phyloP scores from a whole-genome alignment of 2,888 invertebrate genomes.

The Lumbricus terrestris region DNA sequence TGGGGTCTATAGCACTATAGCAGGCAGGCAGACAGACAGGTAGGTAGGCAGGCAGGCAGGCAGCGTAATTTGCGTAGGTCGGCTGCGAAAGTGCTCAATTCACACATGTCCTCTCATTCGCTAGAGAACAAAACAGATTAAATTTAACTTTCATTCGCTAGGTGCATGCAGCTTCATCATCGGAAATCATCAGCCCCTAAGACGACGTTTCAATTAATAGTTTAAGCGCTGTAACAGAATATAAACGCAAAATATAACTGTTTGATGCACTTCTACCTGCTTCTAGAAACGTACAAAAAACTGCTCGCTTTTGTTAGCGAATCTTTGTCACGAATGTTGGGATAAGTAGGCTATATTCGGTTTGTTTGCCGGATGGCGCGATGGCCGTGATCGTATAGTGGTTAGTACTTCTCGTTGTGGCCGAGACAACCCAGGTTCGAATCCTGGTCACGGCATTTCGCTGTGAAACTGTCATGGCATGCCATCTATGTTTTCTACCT shows the following conservation, averaged over 20 bases:
- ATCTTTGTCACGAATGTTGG: not conserved
- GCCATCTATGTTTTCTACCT: conserved; percentile 12
- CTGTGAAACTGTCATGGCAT: conserved; percentile 24
- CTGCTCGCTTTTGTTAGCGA: not conserved
- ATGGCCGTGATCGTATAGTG: conserved; percentile 52
- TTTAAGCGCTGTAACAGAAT: not conserved
- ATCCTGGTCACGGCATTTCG: conserved; percentile 49
- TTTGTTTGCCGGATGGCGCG: not conserved
- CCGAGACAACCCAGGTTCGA: conserved; percentile 55
- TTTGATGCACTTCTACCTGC: not conserved
- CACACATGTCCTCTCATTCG: too few relatives aligned
- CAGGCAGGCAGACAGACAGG: too few relatives aligned
- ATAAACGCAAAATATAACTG: not conserved
- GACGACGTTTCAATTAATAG: not conserved
- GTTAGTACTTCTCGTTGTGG: conserved; percentile 54
- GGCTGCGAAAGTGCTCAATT: too few relatives aligned
- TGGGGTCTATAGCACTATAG: too few relatives aligned
- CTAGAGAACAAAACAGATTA: not conserved
- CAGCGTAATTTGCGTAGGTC: not conserved
- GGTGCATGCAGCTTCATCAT: not conserved
- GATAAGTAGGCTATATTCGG: not conserved
- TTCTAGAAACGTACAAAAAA: not conserved
- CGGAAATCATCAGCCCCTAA: not conserved
- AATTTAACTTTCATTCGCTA: not conserved
- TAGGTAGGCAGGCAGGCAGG: not conserved